Conservation (phyloP, 30 jellyfish, hydroid and myxozoan species). For the Aurelia aurita region DNA sequence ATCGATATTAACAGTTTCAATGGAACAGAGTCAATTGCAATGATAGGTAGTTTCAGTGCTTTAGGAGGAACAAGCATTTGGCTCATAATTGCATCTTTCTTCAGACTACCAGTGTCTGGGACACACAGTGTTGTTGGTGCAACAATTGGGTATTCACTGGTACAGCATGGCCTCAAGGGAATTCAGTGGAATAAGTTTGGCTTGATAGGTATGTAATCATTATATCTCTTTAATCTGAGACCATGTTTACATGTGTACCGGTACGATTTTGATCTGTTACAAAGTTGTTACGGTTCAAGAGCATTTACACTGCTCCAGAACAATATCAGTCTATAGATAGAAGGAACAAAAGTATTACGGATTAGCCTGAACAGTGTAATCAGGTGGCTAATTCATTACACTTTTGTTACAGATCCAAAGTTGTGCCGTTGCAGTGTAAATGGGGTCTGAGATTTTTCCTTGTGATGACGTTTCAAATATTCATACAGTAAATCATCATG, state of each 20-base stretch:
- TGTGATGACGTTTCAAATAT: no score
- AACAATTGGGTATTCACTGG: conserved; percentile 79
- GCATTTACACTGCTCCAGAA: no score
- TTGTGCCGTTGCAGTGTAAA: no score
- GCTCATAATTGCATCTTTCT: conserved; percentile 76
- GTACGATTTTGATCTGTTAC: no score
- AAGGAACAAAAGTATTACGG: no score
- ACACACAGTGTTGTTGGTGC: conserved; percentile 93
- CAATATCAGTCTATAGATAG: no score
- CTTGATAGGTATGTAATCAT: conserved; percentile 39
- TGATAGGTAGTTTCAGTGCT: conserved; percentile 83
- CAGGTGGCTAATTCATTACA: no score
- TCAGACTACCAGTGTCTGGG: conserved; percentile 80
- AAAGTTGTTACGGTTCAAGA: no score
- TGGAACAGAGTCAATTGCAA: conserved; percentile 69
- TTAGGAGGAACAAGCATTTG: conserved; percentile 80
- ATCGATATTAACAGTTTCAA: conserved; percentile 64
- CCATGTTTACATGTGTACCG: neutral
- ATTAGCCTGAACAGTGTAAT: no score
- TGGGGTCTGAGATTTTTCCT: no score
- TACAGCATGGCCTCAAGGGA: conserved; percentile 62
- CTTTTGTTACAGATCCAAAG: no score
- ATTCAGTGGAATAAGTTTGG: conserved; percentile 73
- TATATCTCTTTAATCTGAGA: neutral
- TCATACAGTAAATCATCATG: no score